A percentile compares a stretch with the other conserved stretches of the same genome.
phyloP scores from a whole-genome alignment of 2,888 invertebrate genomes.

The Nephrotoma flavescens region DNA sequence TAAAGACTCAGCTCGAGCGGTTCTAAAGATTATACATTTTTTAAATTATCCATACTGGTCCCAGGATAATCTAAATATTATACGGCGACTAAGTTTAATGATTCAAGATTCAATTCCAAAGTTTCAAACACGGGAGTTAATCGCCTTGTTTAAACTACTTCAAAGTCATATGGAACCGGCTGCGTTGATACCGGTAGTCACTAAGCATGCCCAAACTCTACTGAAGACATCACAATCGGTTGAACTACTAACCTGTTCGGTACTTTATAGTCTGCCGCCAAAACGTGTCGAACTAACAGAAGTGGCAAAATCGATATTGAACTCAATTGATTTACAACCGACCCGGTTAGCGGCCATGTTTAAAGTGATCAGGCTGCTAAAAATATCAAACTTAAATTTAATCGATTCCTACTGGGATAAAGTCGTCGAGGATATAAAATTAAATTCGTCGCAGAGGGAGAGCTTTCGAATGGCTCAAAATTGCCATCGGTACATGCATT shows the following conservation, averaged over 20 bases:
- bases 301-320: slow-evolving; percentile 23
- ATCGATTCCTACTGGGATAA: slow-evolving; percentile 35
- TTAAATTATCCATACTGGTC: slow-evolving; percentile 36
- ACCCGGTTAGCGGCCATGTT: slow-evolving; percentile 28
- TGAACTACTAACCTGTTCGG: slow-evolving; percentile 31
- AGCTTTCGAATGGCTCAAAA: slow-evolving; percentile 26
- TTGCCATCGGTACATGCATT: slow-evolving; percentile 38
- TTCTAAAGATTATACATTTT: slow-evolving; percentile 28
- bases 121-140: slow-evolving; percentile 29
- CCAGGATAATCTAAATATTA: slow-evolving; percentile 23
- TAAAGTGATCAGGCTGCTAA: slow-evolving; percentile 31
- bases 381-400: slow-evolving; percentile 32
- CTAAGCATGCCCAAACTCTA: slow-evolving; percentile 27
- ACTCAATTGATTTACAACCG: slow-evolving; percentile 19
- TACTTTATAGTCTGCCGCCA: slow-evolving; percentile 32
- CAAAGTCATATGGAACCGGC: slow-evolving; percentile 38
- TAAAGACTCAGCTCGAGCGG: slow-evolving; percentile 17
- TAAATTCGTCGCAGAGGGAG: slow-evolving; percentile 17
- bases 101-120: slow-evolving; percentile 26
- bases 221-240: slow-evolving; percentile 26
- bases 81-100: slow-evolving; percentile 27
- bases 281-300: slow-evolving; percentile 29
- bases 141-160: slow-evolving; percentile 30
- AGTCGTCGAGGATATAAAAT: slow-evolving; percentile 25
- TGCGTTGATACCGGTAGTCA: slow-evolving; percentile 28